Conservation (phyloP, 2,797 vertebrate genomes). For the Gallinago solitaria region DNA sequence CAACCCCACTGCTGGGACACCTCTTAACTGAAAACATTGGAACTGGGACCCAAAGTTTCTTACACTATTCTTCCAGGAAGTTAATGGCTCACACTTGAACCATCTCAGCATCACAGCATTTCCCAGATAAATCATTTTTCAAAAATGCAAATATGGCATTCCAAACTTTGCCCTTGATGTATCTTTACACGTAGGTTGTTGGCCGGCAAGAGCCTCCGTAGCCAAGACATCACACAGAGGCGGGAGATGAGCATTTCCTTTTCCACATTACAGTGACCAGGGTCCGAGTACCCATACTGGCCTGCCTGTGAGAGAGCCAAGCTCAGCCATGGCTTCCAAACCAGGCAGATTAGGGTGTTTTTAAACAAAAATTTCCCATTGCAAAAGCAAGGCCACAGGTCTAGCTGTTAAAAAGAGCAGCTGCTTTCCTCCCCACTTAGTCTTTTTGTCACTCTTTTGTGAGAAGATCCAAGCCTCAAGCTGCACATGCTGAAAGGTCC, state of each 20-base stretch:
- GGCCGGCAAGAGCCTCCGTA: background rate
- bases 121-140: background rate
- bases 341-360: background rate
- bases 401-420: background rate
- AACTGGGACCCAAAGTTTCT: background rate
- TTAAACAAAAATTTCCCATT: background rate
- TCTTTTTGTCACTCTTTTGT: background rate
- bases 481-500: background rate
- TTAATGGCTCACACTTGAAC: background rate
- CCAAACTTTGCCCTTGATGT: fast-evolving
- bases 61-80: background rate
- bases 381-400: background rate
- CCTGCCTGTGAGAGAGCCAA: background rate
- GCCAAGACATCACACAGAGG: background rate
- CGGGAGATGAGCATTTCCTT: background rate
- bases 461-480: background rate
- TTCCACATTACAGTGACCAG: background rate
- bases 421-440: background rate
- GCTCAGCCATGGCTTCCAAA: background rate
- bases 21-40: background rate
- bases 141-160: background rate
- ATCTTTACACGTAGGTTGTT: background rate
- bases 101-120: background rate
- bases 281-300: background rate
- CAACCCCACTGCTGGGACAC: background rate